A percentile compares a stretch with the other conserved stretches of the same genome.
phyloP scores from a whole-genome alignment of 2,113 vertebrate species.

The Todiramphus chloris region DNA sequence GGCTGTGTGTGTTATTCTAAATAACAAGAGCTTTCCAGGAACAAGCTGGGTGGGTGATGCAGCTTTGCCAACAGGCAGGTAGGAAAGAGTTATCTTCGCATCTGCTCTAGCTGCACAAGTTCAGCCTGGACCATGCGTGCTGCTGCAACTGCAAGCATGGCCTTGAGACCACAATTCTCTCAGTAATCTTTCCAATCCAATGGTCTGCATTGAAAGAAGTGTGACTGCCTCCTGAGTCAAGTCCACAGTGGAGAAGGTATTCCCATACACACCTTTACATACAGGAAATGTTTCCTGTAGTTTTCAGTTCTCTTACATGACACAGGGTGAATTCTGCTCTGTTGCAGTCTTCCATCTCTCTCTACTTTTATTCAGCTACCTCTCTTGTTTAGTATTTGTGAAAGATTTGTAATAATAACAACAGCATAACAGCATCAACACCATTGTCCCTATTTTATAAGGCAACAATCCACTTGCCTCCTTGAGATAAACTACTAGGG shows the following conservation, averaged over 20 bases:
- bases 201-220: not conserved
- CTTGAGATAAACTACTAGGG: conserved; percentile 49
- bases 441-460: conserved; percentile 44
- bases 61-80: not conserved
- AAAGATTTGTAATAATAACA: not conserved
- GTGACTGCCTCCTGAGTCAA: not conserved
- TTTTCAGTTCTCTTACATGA: not conserved
- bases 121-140: not conserved
- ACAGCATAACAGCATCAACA: not conserved
- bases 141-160: not conserved
- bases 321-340: not conserved
- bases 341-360: not conserved
- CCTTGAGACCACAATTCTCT: not conserved
- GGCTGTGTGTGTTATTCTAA: not conserved
- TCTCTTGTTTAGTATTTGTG: not conserved
- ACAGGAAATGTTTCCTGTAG: not conserved
- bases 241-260: not conserved
- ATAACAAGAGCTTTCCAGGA: not conserved
- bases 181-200: not conserved
- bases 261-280: not conserved
- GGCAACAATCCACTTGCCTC: conserved; percentile 55
- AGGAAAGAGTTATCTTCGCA: not conserved
- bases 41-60: not conserved
- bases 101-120: not conserved
- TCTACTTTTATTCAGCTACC: not conserved